Evolutionary conservation across 2,113 vertebrate species (phyloP), one percentile per base, ranked within the genome.

Genomic region (Microcebus tavaratra): DNA sequence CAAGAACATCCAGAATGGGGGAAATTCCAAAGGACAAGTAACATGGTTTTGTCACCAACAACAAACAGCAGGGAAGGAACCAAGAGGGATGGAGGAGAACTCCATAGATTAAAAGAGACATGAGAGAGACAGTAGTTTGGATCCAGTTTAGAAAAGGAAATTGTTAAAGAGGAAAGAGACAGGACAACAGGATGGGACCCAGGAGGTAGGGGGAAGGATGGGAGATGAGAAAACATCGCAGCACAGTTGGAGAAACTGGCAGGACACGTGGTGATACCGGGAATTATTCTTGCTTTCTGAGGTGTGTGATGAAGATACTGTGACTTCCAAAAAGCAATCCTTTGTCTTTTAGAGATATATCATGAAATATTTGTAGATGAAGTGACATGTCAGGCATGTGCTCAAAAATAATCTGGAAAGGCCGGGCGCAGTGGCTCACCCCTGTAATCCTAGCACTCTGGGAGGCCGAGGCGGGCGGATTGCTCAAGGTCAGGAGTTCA

Each of bases 191-290:
- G 45, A 68, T 27, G 76, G 10, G 81, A 9, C 11, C 6, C 18
- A 10, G 36, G 39, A 65, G 39, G 8, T 2, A 0, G 23, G n/a
- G 6, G n/a, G 25, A 12, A 23, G 2, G 15, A 21, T 3, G 3
- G 27, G 67, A 23, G 55, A 9, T 23, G 6, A 50, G 65, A 78
- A 3, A 8, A n/a, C 27, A 50, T 42, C 14, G 3, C 25, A 17
- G 21, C 42, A 29, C 6, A 17, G 25, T 17, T 79, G 36, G 36
- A 88, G 45, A 79, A 82, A 3, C 20, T 55, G 59, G 20, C 15
- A 21, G 84, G 76, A 2, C 67, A 48, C 13, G 29, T 73, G 53
- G 42, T 79, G 87, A 42, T 39, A 12, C 10, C 27, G 53, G 34
- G 11, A 80, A 70, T 27, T 61, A 36, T 59, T 63, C 53, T 86